Conservation (phyloP, 2,888 invertebrate genomes). For the Podotricha telesiphe region DNA sequence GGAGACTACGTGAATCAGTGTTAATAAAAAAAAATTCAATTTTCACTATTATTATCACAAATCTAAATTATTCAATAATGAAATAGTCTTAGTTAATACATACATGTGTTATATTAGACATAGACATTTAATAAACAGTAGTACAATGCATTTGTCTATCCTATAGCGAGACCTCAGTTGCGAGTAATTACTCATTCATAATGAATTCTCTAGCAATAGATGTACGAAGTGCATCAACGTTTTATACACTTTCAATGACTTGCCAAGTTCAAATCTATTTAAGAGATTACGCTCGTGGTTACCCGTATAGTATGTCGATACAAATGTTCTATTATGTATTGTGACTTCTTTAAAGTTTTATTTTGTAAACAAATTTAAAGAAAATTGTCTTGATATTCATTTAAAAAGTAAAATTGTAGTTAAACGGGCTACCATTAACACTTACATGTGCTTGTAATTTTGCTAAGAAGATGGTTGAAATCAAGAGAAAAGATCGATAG, state of each 20-base stretch:
- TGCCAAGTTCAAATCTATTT: slow-evolving; percentile 69
- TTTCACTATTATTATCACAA: too few relatives aligned
- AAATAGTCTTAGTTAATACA: neutral
- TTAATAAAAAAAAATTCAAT: too few relatives aligned
- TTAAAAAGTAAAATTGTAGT: too few relatives aligned
- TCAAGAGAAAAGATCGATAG: too few relatives aligned
- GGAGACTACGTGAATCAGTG: too few relatives aligned
- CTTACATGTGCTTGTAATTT: too few relatives aligned
- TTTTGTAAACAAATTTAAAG: neutral
- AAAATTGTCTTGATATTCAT: too few relatives aligned
- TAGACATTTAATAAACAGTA: slow-evolving; percentile 4
- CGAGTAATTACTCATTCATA: slow-evolving; percentile 28
- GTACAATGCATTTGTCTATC: slow-evolving; percentile 1
- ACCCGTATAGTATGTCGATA: neutral
- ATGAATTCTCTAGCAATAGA: slow-evolving; percentile 20
- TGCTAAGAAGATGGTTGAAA: too few relatives aligned
- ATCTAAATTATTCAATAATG: neutral
- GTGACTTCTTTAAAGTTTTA: neutral
- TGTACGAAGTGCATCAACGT: slow-evolving; percentile 19
- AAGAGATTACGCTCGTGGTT: slow-evolving; percentile 50
- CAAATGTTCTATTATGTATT: neutral
- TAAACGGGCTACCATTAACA: too few relatives aligned
- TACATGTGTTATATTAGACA: neutral
- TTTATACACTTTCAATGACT: slow-evolving; percentile 43
- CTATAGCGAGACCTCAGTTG: slow-evolving; percentile 12